Conservation (phyloP, 2,113 vertebrate genomes). For the Larimichthys polyactis region DNA sequence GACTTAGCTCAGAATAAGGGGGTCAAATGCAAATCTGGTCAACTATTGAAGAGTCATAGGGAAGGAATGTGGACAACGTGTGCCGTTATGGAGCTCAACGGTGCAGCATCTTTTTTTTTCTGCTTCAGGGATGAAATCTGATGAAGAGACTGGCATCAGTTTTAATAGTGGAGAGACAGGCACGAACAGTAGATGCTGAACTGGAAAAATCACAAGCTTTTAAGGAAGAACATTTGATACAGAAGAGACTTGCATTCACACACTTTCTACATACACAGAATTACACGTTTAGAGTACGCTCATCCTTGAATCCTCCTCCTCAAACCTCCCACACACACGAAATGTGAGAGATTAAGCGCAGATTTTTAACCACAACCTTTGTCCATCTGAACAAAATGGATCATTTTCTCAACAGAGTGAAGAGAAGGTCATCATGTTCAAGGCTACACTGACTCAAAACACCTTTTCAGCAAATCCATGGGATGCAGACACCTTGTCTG, state of each 20-base stretch:
- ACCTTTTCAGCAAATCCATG: conserved; percentile 5
- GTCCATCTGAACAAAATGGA: conserved; percentile 30
- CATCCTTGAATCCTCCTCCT: conserved; percentile 48
- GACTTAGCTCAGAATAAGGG: conserved; percentile 34
- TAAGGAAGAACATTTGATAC: background rate
- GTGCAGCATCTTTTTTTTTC: conserved; percentile 15
- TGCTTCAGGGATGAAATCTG: conserved; percentile 16
- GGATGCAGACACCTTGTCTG: background rate
- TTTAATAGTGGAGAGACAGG: background rate
- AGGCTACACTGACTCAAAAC: conserved; percentile 4
- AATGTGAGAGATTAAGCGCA: conserved; percentile 18
- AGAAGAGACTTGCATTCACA: background rate
- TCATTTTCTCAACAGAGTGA: background rate
- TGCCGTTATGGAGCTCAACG: conserved; percentile 18
- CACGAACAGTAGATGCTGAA: background rate
- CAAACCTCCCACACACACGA: conserved; percentile 29
- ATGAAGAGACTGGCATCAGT: conserved; percentile 20
- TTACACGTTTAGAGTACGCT: conserved; percentile 4
- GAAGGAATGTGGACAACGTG: conserved; percentile 60
- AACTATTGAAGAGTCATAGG: conserved; percentile 26
- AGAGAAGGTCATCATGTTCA: background rate
- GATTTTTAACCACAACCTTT: conserved; percentile 12
- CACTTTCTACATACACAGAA: background rate
- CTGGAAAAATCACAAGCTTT: background rate
- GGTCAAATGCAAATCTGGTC: conserved; percentile 65